These are phyloP conservation scores for Zaprionus vittiger DNA, from an alignment of 1,140 invertebrate genomes.

Conservation along the genomic window DNA sequence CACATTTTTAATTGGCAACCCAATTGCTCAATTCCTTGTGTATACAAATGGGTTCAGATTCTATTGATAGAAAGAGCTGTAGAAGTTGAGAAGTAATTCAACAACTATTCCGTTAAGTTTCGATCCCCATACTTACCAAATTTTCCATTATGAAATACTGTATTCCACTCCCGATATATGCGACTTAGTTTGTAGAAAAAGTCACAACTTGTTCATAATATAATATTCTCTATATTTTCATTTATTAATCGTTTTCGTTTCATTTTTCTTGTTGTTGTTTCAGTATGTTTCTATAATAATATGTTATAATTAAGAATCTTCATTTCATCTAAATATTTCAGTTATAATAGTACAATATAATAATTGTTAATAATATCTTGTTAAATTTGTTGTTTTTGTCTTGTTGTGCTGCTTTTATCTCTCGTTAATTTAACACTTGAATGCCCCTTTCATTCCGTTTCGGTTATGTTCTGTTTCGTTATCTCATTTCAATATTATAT, in stretches of 20 bases:
- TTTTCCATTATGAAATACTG: too few relatives aligned
- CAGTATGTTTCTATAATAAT: slow-evolving; percentile 83
- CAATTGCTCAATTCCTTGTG: slow-evolving; percentile 17
- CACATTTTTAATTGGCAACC: not conserved
- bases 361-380: slow-evolving; percentile 79
- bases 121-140: too few relatives aligned
- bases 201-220: slow-evolving; percentile 68
- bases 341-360: slow-evolving; percentile 84
- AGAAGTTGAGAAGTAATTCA: not conserved
- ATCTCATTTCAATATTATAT: slow-evolving; percentile 14
- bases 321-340: slow-evolving; percentile 85
- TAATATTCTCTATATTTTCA: slow-evolving; percentile 84
- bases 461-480: slow-evolving; percentile 9
- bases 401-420: slow-evolving; percentile 40
- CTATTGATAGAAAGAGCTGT: not conserved
- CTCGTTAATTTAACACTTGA: slow-evolving; percentile 45
- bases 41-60: slow-evolving; percentile 3
- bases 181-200: not conserved
- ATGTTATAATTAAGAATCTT: slow-evolving; percentile 84
- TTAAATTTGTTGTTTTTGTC: slow-evolving; percentile 51
- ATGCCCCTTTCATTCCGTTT: slow-evolving; percentile 24
- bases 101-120: too few relatives aligned
- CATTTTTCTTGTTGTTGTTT: slow-evolving; percentile 67
- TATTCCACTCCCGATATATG: not conserved
- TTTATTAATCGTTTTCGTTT: slow-evolving; percentile 78